Conservation (phyloP, 37 sponge, comb jelly and placozoan species). For the Aphrocallistes beatrix region DNA sequence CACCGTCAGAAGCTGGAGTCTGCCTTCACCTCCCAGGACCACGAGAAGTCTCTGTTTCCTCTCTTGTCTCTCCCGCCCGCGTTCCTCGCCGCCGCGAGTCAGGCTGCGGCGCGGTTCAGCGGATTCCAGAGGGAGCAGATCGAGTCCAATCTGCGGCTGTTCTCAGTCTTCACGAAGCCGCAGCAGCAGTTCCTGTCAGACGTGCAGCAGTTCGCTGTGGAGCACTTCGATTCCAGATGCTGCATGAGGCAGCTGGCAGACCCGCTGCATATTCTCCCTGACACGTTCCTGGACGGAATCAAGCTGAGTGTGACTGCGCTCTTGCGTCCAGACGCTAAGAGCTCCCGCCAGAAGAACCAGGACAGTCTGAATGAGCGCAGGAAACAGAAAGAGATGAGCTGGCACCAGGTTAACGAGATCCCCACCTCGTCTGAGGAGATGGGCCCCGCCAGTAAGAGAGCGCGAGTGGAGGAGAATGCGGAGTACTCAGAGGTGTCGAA, state of each 20-base stretch:
- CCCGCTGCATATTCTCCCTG: background rate
- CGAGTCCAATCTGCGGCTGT: constrained; percentile 38
- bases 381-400: background rate
- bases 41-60: constrained; percentile 32
- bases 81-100: constrained; percentile 29
- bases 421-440: background rate
- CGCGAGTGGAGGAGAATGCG: background rate
- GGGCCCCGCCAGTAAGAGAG: background rate
- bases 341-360: constrained; percentile 15
- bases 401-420: background rate
- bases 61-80: constrained; percentile 20
- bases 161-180: constrained; percentile 14
- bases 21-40: constrained; percentile 14
- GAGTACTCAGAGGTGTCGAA: background rate
- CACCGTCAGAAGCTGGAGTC: constrained; percentile 31
- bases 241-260: background rate
- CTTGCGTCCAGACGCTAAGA: background rate
- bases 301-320: constrained; percentile 6
- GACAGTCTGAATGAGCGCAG: background rate
- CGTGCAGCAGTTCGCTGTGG: constrained; percentile 6
- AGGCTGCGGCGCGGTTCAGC: constrained; percentile 23
- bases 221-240: background rate
- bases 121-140: constrained; percentile 32
- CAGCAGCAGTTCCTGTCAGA: constrained; percentile 16
- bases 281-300: background rate